Conservation (phyloP, 1,140 invertebrate genomes). For the Psilanteris sp. region DNA sequence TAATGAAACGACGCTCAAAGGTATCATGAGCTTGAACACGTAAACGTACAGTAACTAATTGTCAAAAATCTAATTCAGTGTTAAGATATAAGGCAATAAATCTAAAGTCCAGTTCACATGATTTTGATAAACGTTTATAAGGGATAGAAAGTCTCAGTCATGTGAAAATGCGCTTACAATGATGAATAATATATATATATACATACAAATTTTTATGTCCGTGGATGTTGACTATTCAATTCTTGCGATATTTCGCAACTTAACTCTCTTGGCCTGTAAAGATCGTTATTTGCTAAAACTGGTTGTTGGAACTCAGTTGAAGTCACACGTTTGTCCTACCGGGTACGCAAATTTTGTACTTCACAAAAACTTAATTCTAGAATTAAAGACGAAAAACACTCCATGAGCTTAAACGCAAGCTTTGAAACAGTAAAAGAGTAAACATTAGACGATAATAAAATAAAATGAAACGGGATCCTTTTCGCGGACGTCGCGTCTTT, state of each 20-base stretch:
- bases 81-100: constrained; percentile 25
- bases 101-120: constrained; percentile 24
- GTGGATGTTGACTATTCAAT: constrained; percentile 31
- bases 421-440: constrained; percentile 6
- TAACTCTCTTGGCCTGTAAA: background rate
- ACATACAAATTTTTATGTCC: constrained; percentile 15
- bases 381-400: constrained; percentile 24
- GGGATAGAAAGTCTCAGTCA: background rate
- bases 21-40: constrained; percentile 40
- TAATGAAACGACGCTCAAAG: constrained; percentile 36
- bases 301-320: constrained; percentile 5
- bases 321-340: constrained; percentile 4
- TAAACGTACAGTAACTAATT: constrained; percentile 17
- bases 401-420: constrained; percentile 25
- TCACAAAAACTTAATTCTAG: constrained; percentile 11
- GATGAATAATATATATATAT: no score
- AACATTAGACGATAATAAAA: constrained; percentile 7
- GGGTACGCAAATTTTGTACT: constrained; percentile 45
- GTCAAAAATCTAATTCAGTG: constrained; percentile 32
- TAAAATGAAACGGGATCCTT: constrained; percentile 23
- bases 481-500: constrained; percentile 25
- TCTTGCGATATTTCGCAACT: no score
- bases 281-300: constrained; percentile 2
- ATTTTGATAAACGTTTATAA: constrained; percentile 51
- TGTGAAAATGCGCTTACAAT: background rate